phyloP scores from a whole-genome alignment of 1,140 invertebrate species.

The Alviniconcha marisindica region DNA sequence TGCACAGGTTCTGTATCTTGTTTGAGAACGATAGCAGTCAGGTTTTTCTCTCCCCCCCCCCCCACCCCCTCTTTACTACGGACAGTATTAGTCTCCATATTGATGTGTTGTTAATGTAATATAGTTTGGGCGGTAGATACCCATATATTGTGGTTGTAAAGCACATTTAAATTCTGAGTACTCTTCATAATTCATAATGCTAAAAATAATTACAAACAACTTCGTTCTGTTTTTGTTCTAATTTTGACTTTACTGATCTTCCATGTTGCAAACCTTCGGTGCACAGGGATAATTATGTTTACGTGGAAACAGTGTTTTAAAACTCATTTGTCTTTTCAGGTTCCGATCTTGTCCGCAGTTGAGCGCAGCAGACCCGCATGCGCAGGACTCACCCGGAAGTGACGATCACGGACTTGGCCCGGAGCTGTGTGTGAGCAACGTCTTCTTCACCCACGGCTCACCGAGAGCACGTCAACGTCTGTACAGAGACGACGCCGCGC shows the following conservation, averaged over 20 bases:
- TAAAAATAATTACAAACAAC: neutral
- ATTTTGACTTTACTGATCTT: neutral
- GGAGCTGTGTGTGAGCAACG: constrained; percentile 31
- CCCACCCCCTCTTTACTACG: neutral
- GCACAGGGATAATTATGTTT: too few species aligned
- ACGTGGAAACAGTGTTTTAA: too few species aligned
- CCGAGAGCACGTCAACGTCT: constrained; percentile 28
- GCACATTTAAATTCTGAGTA: neutral
- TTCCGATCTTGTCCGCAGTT: constrained; percentile 62
- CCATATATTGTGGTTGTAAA: neutral
- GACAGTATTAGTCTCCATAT: neutral
- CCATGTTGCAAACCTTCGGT: too few species aligned
- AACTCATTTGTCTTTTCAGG: constrained; percentile 41
- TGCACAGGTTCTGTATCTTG: too few species aligned
- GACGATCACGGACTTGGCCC: constrained; percentile 37
- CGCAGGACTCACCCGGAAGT: constrained; percentile 41
- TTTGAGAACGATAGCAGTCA: too few species aligned
- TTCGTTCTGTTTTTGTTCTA: neutral
- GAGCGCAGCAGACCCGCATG: constrained; percentile 35
- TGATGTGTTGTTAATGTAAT: neutral
- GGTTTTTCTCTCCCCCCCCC: neutral
- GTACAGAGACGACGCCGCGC: neutral
- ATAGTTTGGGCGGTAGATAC: neutral
- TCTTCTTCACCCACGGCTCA: constrained; percentile 37
- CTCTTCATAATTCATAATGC: neutral